Percentiles rank a stretch among this genome's conserved stretches.
Evolutionary conservation across 2,888 invertebrate species (phyloP).

Genomic region (Glyphotaelius pellucidus): DNA sequence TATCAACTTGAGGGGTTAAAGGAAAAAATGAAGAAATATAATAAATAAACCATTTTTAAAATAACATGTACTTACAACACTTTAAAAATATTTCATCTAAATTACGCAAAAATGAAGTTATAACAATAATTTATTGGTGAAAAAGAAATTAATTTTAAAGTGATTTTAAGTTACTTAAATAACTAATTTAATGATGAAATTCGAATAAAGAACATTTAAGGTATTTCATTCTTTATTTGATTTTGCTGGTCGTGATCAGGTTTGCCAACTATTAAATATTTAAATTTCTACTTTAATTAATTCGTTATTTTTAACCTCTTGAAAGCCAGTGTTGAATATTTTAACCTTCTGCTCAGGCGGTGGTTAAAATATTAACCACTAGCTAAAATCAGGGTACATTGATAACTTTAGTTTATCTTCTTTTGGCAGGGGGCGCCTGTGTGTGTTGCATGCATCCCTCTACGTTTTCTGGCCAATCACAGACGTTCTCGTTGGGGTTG

Average conservation of each 20-base stretch:
- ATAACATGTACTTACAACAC: not conserved
- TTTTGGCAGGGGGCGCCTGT: constrained; percentile 75
- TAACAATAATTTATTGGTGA: not conserved
- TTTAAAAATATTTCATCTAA: not conserved
- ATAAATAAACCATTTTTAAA: not conserved
- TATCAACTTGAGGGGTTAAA: no score
- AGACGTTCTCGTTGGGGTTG: constrained; percentile 94
- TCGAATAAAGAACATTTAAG: not conserved
- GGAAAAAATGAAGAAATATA: not conserved
- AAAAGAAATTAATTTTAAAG: not conserved
- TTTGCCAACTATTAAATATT: not conserved
- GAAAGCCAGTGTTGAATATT: not conserved
- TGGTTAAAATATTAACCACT: not conserved
- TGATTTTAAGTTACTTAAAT: not conserved
- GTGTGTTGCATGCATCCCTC: constrained; percentile 85
- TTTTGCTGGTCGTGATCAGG: not conserved
- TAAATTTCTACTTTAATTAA: not conserved
- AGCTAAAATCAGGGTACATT: not conserved
- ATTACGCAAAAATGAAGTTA: not conserved
- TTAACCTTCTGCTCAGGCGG: not conserved
- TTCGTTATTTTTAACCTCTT: not conserved
- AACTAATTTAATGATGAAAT: not conserved
- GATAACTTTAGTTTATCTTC: constrained; percentile 67
- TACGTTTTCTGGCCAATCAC: constrained; percentile 97
- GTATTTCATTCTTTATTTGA: not conserved